phyloP scores from a whole-genome alignment of 2,797 vertebrate genomes.

The Sebastes taczanowskii region DNA sequence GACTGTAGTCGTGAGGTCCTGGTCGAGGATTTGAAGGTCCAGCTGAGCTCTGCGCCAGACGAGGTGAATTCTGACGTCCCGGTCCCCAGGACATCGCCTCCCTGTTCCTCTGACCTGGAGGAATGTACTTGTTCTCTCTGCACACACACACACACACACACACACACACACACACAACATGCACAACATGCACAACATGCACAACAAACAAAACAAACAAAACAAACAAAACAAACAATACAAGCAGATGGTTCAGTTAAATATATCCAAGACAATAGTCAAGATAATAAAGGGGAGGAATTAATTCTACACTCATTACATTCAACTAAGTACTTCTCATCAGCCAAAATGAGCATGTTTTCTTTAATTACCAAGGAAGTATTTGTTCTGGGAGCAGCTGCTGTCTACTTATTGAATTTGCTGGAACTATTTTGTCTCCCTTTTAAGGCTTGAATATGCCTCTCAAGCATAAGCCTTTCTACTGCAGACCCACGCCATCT shows the following conservation, averaged over 20 bases:
- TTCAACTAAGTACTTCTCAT: slow-evolving; percentile 21
- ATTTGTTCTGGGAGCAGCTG: slow-evolving; percentile 47
- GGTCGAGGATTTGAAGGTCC: slow-evolving; percentile 88
- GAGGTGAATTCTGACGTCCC: slow-evolving; percentile 93
- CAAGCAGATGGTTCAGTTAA: slow-evolving; percentile 3
- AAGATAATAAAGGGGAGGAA: slow-evolving; percentile 14
- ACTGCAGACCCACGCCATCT: neutral
- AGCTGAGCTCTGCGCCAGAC: slow-evolving; percentile 89
- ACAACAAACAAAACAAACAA: neutral
- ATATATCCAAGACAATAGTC: slow-evolving; percentile 16
- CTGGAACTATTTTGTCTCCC: slow-evolving; percentile 17
- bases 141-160: neutral
- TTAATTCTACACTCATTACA: slow-evolving; percentile 22
- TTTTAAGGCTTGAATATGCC: slow-evolving; percentile 8
- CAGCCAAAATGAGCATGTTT: slow-evolving; percentile 36
- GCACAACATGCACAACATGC: neutral
- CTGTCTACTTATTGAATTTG: slow-evolving; percentile 15
- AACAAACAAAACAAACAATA: neutral
- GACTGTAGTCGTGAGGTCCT: slow-evolving; percentile 93
- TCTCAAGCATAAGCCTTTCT: neutral
- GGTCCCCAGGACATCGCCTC: slow-evolving; percentile 95
- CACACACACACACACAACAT: neutral
- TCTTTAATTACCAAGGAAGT: slow-evolving; percentile 31
- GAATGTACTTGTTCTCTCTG: slow-evolving; percentile 99
- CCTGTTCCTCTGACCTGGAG: slow-evolving; percentile 95